These are phyloP conservation scores for Nudaria mundana DNA, from an alignment of 2,888 invertebrate species.

Conservation along the genomic window DNA sequence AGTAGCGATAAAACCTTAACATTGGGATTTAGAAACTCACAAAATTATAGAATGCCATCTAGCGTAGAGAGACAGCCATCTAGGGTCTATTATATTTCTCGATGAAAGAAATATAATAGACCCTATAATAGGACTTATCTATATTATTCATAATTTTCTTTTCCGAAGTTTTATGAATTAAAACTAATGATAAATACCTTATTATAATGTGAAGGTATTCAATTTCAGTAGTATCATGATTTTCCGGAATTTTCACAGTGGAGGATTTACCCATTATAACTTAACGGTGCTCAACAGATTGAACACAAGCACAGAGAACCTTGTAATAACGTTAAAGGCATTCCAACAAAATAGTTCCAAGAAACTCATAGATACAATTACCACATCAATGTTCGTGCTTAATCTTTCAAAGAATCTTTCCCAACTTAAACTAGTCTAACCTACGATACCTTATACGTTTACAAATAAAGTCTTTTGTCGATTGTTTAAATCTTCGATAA, in stretches of 20 bases:
- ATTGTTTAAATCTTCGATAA: conserved; percentile 5
- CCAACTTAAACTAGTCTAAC: conserved; percentile 5
- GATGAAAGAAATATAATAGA: no score
- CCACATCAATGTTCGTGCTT: conserved; percentile 29
- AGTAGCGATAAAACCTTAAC: no score
- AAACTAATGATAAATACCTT: background rate
- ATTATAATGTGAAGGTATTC: background rate
- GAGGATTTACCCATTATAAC: no score
- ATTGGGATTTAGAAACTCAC: no score
- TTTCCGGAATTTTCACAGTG: no score
- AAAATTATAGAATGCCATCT: no score
- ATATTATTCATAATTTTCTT: background rate
- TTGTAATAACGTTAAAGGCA: conserved; percentile 23
- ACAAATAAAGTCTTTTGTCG: background rate
- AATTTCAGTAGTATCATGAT: background rate
- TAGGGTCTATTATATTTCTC: no score
- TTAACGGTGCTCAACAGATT: conserved; percentile 6
- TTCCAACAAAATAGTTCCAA: conserved; percentile 26
- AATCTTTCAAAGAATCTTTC: conserved; percentile 16
- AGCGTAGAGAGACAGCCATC: no score
- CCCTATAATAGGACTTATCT: no score
- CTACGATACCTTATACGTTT: background rate
- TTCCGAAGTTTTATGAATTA: background rate
- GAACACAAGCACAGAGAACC: conserved; percentile 10
- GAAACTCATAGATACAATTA: conserved; percentile 34